phyloP scores from a whole-genome alignment of 2,113 vertebrate genomes.

The Tringa solitaria region DNA sequence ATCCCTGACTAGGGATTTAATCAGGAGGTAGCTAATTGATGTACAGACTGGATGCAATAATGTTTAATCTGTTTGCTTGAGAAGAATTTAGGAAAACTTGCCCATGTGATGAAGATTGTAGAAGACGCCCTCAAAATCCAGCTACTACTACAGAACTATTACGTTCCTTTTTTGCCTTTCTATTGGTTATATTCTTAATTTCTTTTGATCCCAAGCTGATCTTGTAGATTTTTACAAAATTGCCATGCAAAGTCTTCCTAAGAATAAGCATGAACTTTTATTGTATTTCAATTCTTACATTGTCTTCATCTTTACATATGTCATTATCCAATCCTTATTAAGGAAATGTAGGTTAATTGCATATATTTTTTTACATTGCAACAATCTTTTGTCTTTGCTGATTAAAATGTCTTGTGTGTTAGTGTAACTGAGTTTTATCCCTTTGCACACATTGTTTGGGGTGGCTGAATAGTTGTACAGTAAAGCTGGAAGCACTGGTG shows the following conservation, averaged over 20 bases:
- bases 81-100: not conserved
- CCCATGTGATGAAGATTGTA: not conserved
- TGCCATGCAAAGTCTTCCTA: not conserved
- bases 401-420: not conserved
- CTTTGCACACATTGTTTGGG: not conserved
- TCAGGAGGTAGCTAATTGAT: not conserved
- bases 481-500: not conserved
- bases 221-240: not conserved
- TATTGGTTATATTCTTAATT: not conserved
- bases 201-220: not conserved
- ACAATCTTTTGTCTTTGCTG: not conserved
- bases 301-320: not conserved
- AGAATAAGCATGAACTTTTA: not conserved
- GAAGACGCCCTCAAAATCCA: not conserved
- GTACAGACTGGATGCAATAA: not conserved
- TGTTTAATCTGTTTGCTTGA: not conserved
- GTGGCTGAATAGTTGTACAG: not conserved
- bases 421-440: not conserved
- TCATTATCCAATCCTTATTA: not conserved
- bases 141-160: not conserved
- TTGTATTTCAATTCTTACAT: not conserved
- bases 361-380: not conserved
- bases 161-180: not conserved
- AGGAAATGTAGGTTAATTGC: not conserved
- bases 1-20: not conserved